Evolutionary conservation across 2,888 invertebrate genomes (phyloP), one percentile per base, ranked within the genome.

Genomic region (Harpalus rubripes): DNA sequence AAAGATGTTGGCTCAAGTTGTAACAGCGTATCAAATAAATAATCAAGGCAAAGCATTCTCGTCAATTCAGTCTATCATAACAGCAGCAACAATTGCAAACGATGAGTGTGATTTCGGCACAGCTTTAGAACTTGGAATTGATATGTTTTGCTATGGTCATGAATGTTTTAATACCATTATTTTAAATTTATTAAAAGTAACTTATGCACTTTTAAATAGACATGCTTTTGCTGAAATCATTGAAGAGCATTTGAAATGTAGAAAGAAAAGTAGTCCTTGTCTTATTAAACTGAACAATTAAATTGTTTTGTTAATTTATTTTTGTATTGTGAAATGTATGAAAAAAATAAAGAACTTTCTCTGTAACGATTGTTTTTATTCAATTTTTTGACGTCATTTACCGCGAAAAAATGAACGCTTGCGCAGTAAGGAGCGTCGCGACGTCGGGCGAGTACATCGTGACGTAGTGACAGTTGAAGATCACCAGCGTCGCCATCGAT

Each of bases 81-180:
- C 96, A 3, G 95, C 95, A 84, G 95, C 97, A 6, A 96, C 95
- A 90, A 97, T 97, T 90, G 99, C 98, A 0, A 95, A 96, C 84
- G 99, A 99, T 89, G 99, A 99, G 90, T 96, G 96, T 89, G 98
- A 99, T 90, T 98, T 98, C 91, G 99, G 98, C 0, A 98, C 97
- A 81, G 96, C 97, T 0, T 91, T 99, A 1, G 98, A 99, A 90
- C 92, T 97, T 56, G 98, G 98, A 0, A 94, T 97, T 87, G 95
- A 97, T 90, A 91, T 99, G 74, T 97, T 98, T 89, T 95, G 94
- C 86, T 96, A 95, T 85, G 96, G 97, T 0, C 90, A 94, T 81
- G 91, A 93, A 76, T 92, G 93, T 86, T 92, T 98, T 16, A 95
- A 98, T 89, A 91, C 92, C 3, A 93, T 94, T 63, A 93, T 95